Evolutionary conservation across 2,888 invertebrate genomes (phyloP), one percentile per base, ranked within the genome.

Genomic region (Julus scandinavius): DNA sequence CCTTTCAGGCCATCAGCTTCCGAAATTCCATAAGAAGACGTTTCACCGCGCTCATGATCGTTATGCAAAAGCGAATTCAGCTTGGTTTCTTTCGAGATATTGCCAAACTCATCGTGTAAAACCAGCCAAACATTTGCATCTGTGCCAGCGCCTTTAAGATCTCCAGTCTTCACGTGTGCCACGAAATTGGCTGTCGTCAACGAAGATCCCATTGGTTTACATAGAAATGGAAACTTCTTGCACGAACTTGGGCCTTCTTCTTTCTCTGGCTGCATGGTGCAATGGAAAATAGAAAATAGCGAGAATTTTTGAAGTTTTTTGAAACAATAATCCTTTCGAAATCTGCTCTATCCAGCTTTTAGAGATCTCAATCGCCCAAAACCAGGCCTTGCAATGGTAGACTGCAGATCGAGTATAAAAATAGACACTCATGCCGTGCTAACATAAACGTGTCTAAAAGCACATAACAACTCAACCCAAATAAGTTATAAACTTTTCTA

Each of bases 161-260:
- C 93, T 0, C 93, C 93, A 0, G 93, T 93, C 72, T 91, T 91
- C 6, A 93, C 92, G 89, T 92, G 92, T 6, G 93, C 91, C n/a
- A 90, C 88, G 86, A 86, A 87, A 20, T 88, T 54, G 83, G 87
- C 54, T 2, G 87, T 85, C 20, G 85, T 45, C 49, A 49, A 7
- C 85, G 50, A 45, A 17, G 85, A 49, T 20, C 85, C 85, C 85
- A 85, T 85, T 40, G 85, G 7, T 1, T 80, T 38, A 40, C 80
- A 80, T 40, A 80, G 80, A 80, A 40, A 15, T 13, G 80, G 11
- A 40, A 63, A n/a, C n/a, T 20, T 63, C 20, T n/a, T n/a, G 7
- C 17, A 7, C 13, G 38, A 38, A 4, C 80, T 40, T 80, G 4
- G 29, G 38, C 38, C 38, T 80, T n/a, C 29, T 5, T 72, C 9